Base-by-base conservation (phyloP, 2,797 vertebrate genomes). In the Schizothorax lantsangensis region DNA sequence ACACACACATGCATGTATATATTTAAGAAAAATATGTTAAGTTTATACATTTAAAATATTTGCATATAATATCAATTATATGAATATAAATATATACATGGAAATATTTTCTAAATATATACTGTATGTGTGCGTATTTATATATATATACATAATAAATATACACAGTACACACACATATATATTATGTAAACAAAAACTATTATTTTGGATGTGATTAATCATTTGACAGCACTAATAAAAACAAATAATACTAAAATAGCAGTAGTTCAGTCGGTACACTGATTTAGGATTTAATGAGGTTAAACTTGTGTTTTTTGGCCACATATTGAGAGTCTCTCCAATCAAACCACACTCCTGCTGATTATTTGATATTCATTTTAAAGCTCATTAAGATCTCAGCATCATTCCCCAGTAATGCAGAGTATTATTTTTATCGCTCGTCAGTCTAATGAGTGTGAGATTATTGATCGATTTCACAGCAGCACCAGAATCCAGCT, bases 381-480 rank as follows among this genome's bases (percentile, higher is more conserved):
- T 64, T n/a, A 36, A 79, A 82, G 2, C 74, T 75, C 80, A 88
- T 85, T 68, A 33, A 57, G 17, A 72, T 43, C 79, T 79, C 77
- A 49, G 68, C 26, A 73, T 84, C 26, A 9, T 71, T 77, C 49
- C 43, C 47, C 6, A 75, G 5, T 72, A 75, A 23, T 71, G 64
- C 64, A 57, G 64, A 0, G 6, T 36, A 0, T 80, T 52, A 87
- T 80, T 89, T 92, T 59, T 79, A 89, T 86, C 90, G 80, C 89
- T 92, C 87, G 85, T 90, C 85, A 86, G 78, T 88, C 86, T 87
- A 91, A 93, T 92, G 90, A 92, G 88, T 88, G 87, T 90, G 88
- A 91, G 92, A 91, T 94, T 94, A 96, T 95, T 90, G 92, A 95
- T 95, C 92, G 92, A 89, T 92, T 93, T 90, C 91, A 92, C 92